phyloP scores from a whole-genome alignment of 23 tunicate species.

The Ciona savignyi region DNA sequence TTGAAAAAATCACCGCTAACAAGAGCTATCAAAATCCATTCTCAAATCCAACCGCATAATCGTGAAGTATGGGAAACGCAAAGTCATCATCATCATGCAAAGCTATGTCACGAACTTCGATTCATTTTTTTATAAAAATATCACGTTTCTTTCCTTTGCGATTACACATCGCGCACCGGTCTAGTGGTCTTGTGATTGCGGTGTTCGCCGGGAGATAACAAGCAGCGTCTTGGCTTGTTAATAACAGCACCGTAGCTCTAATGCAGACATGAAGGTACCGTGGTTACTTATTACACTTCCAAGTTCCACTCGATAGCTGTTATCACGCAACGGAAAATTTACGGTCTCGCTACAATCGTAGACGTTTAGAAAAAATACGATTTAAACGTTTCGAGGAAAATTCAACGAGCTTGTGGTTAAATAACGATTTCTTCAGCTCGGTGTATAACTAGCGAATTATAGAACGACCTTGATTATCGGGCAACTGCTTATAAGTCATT shows the following conservation, averaged over 20 bases:
- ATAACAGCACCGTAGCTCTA: background rate
- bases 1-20: too few relatives aligned
- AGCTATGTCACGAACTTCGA: too few relatives aligned
- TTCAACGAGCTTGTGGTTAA: background rate
- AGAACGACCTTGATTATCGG: background rate
- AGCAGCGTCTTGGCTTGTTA: background rate
- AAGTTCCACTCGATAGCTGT: background rate
- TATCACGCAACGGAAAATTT: background rate
- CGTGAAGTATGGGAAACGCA: background rate
- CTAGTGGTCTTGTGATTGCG: too few relatives aligned
- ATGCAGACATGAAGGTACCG: background rate
- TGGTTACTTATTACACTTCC: background rate
- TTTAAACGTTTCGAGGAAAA: background rate
- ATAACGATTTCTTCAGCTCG: background rate
- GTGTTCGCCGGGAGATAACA: too few relatives aligned
- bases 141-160: too few relatives aligned
- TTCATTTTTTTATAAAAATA: too few relatives aligned
- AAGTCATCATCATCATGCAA: too few relatives aligned
- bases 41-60: background rate
- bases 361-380: background rate
- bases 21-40: background rate
- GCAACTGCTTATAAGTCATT: background rate
- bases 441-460: background rate
- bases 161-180: too few relatives aligned
- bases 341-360: background rate